Evolutionary conservation across 2,113 vertebrate species (phyloP).

Genomic region (Eretmochelys imbricata): DNA sequence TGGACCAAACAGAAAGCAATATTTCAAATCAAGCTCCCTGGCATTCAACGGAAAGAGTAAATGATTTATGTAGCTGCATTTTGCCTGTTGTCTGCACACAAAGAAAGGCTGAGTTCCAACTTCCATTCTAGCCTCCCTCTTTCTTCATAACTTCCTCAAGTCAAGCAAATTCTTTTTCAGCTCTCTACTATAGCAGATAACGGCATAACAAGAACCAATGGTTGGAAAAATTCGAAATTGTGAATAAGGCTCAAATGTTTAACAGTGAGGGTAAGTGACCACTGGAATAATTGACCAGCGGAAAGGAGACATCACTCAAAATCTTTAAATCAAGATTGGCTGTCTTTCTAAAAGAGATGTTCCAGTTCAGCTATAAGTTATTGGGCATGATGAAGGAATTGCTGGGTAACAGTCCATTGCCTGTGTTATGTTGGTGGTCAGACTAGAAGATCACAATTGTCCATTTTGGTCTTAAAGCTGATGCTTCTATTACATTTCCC

Average conservation of each 20-base stretch:
- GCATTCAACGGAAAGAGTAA: background rate
- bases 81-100: background rate
- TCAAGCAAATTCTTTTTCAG: background rate
- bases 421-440: background rate
- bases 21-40: background rate
- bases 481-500: background rate
- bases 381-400: accelerated
- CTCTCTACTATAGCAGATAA: background rate
- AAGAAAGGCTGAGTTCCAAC: background rate
- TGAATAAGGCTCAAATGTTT: background rate
- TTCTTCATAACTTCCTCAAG: background rate
- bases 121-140: background rate
- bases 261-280: background rate
- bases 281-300: background rate
- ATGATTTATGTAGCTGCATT: background rate
- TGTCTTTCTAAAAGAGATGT: background rate
- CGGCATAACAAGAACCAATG: background rate
- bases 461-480: background rate
- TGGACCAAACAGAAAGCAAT: background rate
- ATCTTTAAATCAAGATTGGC: background rate
- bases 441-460: background rate
- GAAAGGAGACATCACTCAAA: background rate
- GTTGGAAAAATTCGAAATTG: background rate
- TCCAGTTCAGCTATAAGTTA: background rate
- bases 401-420: background rate